A percentile compares a stretch with the other conserved stretches of the same genome.
Evolutionary conservation across 2,888 invertebrate species (phyloP).

Genomic region (Agrotis clavis): DNA sequence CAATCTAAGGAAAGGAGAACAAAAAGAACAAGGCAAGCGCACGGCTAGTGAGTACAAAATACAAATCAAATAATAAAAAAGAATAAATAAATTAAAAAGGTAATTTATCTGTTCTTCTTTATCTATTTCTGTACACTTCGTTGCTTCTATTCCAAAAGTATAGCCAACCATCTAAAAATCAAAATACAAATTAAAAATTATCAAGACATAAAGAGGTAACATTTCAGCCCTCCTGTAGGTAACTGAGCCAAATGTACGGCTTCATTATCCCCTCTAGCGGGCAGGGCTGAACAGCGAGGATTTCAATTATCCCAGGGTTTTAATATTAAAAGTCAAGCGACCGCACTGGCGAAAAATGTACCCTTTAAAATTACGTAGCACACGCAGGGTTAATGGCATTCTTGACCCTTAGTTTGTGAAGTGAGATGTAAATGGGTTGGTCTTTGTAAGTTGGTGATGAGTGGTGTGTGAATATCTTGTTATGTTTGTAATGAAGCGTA

Average conservation of each 20-base stretch:
- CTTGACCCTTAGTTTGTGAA: constrained; percentile 55
- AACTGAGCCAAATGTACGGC: constrained; percentile 46
- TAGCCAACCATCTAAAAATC: not conserved
- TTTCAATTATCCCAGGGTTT: constrained; percentile 74
- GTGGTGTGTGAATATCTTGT: constrained; percentile 23
- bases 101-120: too few relatives aligned
- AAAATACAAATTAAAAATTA: constrained; percentile 18
- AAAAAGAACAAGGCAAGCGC: too few relatives aligned
- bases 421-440: constrained; percentile 20
- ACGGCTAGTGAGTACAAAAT: too few relatives aligned
- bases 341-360: constrained; percentile 56
- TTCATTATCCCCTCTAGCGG: constrained; percentile 64
- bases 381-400: constrained; percentile 57
- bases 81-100: too few relatives aligned
- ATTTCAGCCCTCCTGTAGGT: constrained; percentile 48
- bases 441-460: constrained; percentile 32
- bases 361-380: constrained; percentile 49
- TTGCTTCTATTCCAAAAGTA: not conserved
- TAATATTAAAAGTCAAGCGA: constrained; percentile 64
- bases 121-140: not conserved
- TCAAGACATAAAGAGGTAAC: constrained; percentile 39
- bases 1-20: too few relatives aligned
- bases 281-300: constrained; percentile 62
- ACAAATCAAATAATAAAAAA: too few relatives aligned
- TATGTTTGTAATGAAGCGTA: constrained; percentile 27